These are phyloP conservation scores for Narcine bancroftii DNA, from an alignment of 2,113 vertebrate species.

Conservation along the genomic window DNA sequence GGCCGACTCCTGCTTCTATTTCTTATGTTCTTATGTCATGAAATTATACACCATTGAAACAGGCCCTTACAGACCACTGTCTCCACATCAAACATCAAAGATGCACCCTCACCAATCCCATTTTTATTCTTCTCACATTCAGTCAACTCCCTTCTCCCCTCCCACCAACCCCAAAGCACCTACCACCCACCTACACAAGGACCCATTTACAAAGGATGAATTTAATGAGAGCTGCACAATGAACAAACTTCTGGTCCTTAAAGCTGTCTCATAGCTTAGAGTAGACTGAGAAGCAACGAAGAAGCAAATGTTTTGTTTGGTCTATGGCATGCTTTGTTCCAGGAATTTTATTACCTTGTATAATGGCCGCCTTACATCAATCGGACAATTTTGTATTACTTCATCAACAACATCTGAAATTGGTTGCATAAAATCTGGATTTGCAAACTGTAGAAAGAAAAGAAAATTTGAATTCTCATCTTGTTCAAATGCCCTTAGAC, in stretches of 20 bases:
- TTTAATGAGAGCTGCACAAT: not conserved
- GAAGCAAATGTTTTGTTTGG: not conserved
- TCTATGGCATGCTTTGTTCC: not conserved
- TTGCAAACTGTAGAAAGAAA: slow-evolving; percentile 73
- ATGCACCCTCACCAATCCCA: no score
- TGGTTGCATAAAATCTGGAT: slow-evolving; percentile 95
- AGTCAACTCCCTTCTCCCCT: no score
- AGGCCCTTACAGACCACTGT: no score
- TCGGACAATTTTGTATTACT: slow-evolving; percentile 97
- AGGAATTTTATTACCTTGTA: slow-evolving; percentile 73
- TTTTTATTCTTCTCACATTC: no score
- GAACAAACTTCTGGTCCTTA: not conserved
- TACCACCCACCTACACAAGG: no score
- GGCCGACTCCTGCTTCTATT: no score
- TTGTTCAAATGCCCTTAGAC: not conserved
- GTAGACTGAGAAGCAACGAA: not conserved
- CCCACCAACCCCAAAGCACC: no score
- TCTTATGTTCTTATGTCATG: no score
- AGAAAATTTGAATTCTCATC: not conserved
- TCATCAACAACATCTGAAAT: slow-evolving; percentile 98
- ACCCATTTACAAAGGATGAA: not conserved
- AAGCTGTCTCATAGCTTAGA: not conserved
- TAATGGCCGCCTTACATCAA: slow-evolving; percentile 89
- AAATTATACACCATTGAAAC: no score
- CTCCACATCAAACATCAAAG: no score